Conservation (phyloP, 2,888 invertebrate genomes). For the Cephus pygmeus region DNA sequence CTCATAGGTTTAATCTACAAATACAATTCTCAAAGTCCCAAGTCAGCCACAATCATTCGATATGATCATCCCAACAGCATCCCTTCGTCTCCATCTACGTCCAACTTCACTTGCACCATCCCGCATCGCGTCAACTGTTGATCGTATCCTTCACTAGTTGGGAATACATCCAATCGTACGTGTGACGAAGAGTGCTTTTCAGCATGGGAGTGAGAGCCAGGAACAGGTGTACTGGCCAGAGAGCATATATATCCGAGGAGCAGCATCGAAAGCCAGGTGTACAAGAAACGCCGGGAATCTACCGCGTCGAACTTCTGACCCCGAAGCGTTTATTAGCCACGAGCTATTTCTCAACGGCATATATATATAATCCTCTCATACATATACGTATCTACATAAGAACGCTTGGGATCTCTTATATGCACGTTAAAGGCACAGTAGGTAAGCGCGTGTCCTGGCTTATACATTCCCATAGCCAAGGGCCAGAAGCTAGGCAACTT, state of each 20-base stretch:
- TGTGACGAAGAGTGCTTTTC: constrained; percentile 16
- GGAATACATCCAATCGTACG: background rate
- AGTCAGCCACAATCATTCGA: background rate
- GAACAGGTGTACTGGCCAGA: constrained; percentile 41
- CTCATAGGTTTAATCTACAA: background rate
- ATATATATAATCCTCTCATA: constrained; percentile 8
- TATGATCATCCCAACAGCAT: background rate
- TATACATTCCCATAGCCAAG: background rate
- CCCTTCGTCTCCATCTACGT: background rate
- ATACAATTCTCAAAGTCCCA: background rate
- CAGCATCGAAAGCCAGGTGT: constrained; percentile 33
- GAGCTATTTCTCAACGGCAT: constrained; percentile 32
- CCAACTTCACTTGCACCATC: background rate
- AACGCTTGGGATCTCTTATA: background rate
- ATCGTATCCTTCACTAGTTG: background rate
- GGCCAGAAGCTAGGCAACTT: background rate
- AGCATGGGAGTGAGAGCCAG: constrained; percentile 29
- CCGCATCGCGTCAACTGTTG: background rate
- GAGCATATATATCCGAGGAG: constrained; percentile 23
- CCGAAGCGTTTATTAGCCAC: constrained; percentile 41
- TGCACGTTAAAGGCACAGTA: background rate
- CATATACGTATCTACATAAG: background rate
- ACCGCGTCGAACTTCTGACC: constrained; percentile 41
- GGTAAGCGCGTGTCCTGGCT: background rate
- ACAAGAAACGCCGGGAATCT: constrained; percentile 35